Conservation (phyloP, 2,113 vertebrate species). For the Passer domesticus region DNA sequence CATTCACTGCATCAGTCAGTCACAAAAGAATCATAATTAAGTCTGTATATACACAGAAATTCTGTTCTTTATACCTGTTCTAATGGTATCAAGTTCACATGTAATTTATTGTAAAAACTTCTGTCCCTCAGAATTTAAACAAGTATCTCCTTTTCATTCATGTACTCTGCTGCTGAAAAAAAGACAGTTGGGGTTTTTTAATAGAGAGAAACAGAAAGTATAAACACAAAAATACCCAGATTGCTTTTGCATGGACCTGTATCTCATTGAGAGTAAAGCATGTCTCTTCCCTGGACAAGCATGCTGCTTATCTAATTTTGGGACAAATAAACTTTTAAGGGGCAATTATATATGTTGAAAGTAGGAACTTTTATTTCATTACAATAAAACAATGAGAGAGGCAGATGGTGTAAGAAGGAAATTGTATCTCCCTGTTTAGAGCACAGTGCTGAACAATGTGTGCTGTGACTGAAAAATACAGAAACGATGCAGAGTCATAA, state of each 20-base stretch:
- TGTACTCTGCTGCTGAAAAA: not conserved
- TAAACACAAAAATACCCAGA: not conserved
- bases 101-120: not conserved
- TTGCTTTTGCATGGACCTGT: not conserved
- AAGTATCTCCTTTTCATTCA: not conserved
- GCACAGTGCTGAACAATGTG: not conserved
- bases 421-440: not conserved
- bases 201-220: not conserved
- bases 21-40: not conserved
- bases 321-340: not conserved
- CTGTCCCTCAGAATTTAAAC: not conserved
- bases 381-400: not conserved
- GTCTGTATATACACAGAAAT: not conserved
- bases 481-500: not conserved
- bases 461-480: not conserved
- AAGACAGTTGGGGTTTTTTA: rapidly evolving
- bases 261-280: not conserved
- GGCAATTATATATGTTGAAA: not conserved
- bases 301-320: not conserved
- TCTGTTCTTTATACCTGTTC: not conserved
- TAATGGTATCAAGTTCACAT: not conserved
- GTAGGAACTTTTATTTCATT: not conserved
- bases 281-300: not conserved
- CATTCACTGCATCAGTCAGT: not conserved
- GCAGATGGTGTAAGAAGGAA: not conserved